Percentiles rank a stretch among this genome's conserved stretches.
These are phyloP conservation scores for Noctilio leporinus DNA, from an alignment of 2,113 vertebrate genomes.

Conservation along the genomic window DNA sequence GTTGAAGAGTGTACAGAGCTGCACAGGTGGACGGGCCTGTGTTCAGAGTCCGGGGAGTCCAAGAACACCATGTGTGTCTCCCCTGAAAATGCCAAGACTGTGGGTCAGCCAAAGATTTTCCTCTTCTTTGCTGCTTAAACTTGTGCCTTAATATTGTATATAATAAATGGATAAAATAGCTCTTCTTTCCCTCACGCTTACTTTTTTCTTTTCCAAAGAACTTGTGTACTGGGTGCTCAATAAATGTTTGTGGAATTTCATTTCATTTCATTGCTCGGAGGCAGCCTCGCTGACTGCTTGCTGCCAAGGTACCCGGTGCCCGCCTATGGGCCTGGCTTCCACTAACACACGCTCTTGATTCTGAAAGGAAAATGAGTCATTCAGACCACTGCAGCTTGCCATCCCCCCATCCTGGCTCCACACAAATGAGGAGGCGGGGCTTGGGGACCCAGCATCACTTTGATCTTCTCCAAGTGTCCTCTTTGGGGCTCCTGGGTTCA, in stretches of 20 bases:
- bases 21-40: constrained; percentile 65
- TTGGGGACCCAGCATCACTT: rapidly evolving
- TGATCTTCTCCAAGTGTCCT: too few relatives aligned
- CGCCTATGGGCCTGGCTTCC: not conserved
- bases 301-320: not conserved
- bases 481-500: not conserved
- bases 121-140: constrained; percentile 81
- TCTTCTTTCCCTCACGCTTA: not conserved
- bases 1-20: constrained; percentile 58
- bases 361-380: not conserved
- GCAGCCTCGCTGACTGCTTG: not conserved
- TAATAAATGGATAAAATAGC: constrained; percentile 82
- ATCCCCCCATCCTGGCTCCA: not conserved
- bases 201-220: constrained; percentile 12
- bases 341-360: not conserved
- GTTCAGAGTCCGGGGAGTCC: constrained; percentile 52
- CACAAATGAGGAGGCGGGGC: not conserved
- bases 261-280: not conserved
- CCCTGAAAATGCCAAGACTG: constrained; percentile 66
- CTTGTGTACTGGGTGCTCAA: not conserved
- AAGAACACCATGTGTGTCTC: constrained; percentile 4
- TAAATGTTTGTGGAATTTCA: not conserved
- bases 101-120: constrained; percentile 82
- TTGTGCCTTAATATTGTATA: constrained; percentile 86
- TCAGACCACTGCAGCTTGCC: not conserved